Conservation (phyloP, 2,888 invertebrate species). For the Sarcophaga rosellei region DNA sequence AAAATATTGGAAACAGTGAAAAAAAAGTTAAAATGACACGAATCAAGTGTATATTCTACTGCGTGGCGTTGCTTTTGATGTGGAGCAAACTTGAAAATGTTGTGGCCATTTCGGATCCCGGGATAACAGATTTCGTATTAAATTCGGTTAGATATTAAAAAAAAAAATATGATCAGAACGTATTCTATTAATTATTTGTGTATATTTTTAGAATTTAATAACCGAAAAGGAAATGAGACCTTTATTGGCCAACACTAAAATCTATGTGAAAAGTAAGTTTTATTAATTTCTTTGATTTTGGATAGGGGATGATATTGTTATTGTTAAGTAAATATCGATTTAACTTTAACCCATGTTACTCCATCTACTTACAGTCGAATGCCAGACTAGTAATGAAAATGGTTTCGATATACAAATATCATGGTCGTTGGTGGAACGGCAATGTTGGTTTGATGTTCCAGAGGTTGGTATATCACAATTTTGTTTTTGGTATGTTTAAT, state of each 20-base stretch:
- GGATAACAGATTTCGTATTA: constrained; percentile 84
- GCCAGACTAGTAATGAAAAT: constrained; percentile 76
- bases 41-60: constrained; percentile 46
- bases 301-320: constrained; percentile 63
- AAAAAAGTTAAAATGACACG: not conserved
- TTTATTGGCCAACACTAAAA: constrained; percentile 87
- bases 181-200: too few species aligned
- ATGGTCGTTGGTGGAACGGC: constrained; percentile 83
- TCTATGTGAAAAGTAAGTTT: constrained; percentile 86
- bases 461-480: constrained; percentile 35
- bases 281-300: constrained; percentile 4
- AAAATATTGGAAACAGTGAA: not conserved
- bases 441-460: constrained; percentile 83
- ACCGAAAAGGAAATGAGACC: constrained; percentile 82
- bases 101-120: constrained; percentile 57
- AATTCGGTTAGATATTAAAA: constrained; percentile 81
- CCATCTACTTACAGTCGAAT: constrained; percentile 80
- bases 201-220: constrained; percentile 71
- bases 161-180: too few species aligned
- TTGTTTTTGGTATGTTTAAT: not conserved
- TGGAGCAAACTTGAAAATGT: constrained; percentile 42
- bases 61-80: constrained; percentile 56
- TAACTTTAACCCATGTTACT: constrained; percentile 81
- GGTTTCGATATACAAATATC: constrained; percentile 76
- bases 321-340: constrained; percentile 68